Evolutionary conservation across 2,888 invertebrate species (phyloP).

Genomic region (Rhyacophila evoluta): DNA sequence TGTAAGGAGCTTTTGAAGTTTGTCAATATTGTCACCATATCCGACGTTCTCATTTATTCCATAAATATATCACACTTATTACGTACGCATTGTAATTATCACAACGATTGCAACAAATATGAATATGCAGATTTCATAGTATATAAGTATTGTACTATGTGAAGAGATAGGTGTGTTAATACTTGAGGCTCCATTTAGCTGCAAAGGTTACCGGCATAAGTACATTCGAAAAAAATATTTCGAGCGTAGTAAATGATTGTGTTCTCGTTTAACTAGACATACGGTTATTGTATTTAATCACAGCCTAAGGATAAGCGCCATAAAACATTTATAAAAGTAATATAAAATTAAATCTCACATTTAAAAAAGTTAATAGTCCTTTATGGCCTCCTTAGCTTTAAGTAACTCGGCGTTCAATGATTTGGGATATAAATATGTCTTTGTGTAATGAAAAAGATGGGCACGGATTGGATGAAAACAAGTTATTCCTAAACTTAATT

Average conservation of each 20-base stretch:
- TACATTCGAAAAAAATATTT: too few relatives aligned
- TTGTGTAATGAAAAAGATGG: background rate
- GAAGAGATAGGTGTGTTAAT: too few relatives aligned
- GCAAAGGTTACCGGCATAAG: too few relatives aligned
- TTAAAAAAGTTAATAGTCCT: constrained; percentile 5
- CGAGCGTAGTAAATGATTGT: background rate
- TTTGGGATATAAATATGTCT: background rate
- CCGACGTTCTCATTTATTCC: too few relatives aligned
- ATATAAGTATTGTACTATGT: too few relatives aligned
- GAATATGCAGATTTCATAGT: too few relatives aligned
- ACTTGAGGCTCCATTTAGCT: too few relatives aligned
- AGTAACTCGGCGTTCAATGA: background rate
- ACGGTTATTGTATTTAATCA: constrained; percentile 3
- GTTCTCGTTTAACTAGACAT: background rate
- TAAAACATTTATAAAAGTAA: background rate
- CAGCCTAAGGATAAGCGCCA: background rate
- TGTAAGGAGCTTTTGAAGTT: too few relatives aligned
- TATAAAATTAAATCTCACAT: background rate
- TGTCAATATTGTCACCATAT: too few relatives aligned
- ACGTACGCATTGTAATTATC: too few relatives aligned
- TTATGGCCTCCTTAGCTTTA: constrained; percentile 3
- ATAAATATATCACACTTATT: too few relatives aligned
- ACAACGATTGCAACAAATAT: too few relatives aligned
- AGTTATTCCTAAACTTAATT: background rate
- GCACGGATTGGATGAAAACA: background rate